Conservation (phyloP, 2,113 vertebrate species). For the Caranx melampygus region DNA sequence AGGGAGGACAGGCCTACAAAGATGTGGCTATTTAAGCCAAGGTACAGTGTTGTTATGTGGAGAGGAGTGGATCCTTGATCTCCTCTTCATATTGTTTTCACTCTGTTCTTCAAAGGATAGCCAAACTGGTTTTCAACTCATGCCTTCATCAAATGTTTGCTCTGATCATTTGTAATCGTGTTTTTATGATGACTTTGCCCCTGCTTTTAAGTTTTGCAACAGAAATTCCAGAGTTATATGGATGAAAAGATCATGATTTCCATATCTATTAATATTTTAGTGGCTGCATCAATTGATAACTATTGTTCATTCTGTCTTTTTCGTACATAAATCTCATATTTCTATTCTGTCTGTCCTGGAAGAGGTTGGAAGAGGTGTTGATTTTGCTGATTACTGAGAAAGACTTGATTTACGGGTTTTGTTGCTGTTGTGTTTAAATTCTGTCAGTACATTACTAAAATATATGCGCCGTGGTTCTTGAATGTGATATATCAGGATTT, state of each 20-base stretch:
- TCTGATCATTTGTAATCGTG: background rate
- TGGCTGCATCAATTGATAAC: background rate
- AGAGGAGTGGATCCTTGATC: background rate
- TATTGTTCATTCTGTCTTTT: background rate
- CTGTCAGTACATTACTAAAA: background rate
- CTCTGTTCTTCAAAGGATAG: background rate
- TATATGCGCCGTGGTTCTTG: background rate
- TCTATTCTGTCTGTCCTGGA: background rate
- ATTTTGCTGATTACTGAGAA: no score
- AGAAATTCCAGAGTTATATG: background rate
- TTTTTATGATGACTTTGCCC: background rate
- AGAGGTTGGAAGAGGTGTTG: background rate
- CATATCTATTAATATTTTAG: background rate
- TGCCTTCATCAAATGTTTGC: background rate
- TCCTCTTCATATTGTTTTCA: background rate
- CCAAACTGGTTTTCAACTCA: background rate
- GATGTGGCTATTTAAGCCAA: background rate
- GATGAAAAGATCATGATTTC: background rate
- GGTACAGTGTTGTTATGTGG: background rate
- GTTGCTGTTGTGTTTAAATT: background rate
- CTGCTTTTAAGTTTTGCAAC: background rate
- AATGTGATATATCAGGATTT: background rate
- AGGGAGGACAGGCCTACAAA: conserved; percentile 8
- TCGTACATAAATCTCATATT: background rate
- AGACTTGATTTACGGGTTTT: no score